Evolutionary conservation across 2,888 invertebrate species (phyloP).

Genomic region (Drosophila conformis): DNA sequence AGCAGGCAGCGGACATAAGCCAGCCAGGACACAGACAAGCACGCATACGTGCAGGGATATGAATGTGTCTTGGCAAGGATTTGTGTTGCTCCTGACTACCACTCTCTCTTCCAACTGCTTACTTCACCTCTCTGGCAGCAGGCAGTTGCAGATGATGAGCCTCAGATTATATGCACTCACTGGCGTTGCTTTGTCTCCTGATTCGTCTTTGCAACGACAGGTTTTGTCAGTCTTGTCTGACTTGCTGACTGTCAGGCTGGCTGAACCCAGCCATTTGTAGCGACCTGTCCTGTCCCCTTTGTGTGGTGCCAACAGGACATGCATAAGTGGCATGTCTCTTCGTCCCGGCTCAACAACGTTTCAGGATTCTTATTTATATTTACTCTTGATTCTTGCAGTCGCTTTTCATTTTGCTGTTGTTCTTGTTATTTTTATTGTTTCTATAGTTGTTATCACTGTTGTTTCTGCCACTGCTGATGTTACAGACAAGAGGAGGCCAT

Average conservation of each 20-base stretch:
- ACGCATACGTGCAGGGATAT: constrained; percentile 58
- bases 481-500: constrained; percentile 59
- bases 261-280: constrained; percentile 7
- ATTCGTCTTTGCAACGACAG: constrained; percentile 52
- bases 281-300: constrained; percentile 36
- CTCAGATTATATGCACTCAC: constrained; percentile 78
- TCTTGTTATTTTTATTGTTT: constrained; percentile 29
- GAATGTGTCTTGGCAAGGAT: constrained; percentile 68
- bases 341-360: constrained; percentile 51
- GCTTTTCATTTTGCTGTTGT: constrained; percentile 27
- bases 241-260: constrained; percentile 14
- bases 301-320: constrained; percentile 73
- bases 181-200: constrained; percentile 61
- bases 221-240: constrained; percentile 45
- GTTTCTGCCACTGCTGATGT: constrained; percentile 13
- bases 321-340: constrained; percentile 77
- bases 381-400: constrained; percentile 74
- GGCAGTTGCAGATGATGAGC: constrained; percentile 59
- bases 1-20: constrained; percentile 39
- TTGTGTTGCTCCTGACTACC: constrained; percentile 44
- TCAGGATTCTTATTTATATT: constrained; percentile 76
- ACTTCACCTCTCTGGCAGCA: constrained; percentile 24
- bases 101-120: not conserved
- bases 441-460: constrained; percentile 37
- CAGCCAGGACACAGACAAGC: constrained; percentile 45